phyloP scores from a whole-genome alignment of 2,888 invertebrate genomes.

The Oasisia sp. region DNA sequence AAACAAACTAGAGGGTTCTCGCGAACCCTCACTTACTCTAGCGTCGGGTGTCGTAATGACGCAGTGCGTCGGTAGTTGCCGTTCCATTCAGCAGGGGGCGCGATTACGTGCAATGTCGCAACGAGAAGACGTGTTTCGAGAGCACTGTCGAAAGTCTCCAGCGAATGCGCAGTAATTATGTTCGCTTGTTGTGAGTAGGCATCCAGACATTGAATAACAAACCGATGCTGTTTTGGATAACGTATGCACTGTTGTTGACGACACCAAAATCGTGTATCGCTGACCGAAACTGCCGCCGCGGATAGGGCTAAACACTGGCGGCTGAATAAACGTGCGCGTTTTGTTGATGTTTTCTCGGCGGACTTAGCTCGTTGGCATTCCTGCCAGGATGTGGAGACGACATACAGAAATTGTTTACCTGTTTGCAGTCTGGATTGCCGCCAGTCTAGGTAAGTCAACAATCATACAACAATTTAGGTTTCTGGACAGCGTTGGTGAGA shows the following conservation, averaged over 20 bases:
- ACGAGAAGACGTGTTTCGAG: background rate
- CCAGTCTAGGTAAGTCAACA: background rate
- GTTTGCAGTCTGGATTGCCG: slow-evolving; percentile 5
- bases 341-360: slow-evolving; percentile 13
- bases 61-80: background rate
- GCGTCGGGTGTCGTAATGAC: background rate
- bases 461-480: background rate
- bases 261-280: background rate
- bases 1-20: background rate
- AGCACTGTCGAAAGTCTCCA: background rate
- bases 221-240: background rate
- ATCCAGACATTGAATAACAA: slow-evolving; percentile 13
- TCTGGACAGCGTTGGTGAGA: background rate
- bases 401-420: background rate
- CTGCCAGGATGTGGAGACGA: slow-evolving; percentile 3
- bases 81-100: background rate
- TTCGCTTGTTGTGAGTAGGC: background rate
- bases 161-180: slow-evolving; percentile 17
- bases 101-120: slow-evolving; percentile 10
- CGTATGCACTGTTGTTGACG: background rate
- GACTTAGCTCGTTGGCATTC: background rate
- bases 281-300: background rate
- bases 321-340: background rate
- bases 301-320: background rate
- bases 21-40: background rate